Percentiles rank a stretch among this genome's conserved stretches.
These are phyloP conservation scores for Spicauda simplicius DNA, from an alignment of 2,888 invertebrate species.

Conservation along the genomic window DNA sequence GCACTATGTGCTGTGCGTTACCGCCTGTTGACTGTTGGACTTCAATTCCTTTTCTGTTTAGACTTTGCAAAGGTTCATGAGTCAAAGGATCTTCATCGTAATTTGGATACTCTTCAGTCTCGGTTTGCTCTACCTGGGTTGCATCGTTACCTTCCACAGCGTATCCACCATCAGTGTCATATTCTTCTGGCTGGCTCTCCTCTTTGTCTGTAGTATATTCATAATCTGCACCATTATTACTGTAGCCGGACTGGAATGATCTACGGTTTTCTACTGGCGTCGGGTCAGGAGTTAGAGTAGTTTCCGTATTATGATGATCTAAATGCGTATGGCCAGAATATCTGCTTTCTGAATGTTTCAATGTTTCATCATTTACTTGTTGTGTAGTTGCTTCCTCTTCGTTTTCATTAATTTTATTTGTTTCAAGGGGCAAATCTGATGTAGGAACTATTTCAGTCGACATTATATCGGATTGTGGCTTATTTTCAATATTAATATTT, in stretches of 20 bases:
- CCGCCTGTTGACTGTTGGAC: conserved; percentile 78
- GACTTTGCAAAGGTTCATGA: conserved; percentile 65
- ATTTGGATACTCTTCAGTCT: conserved; percentile 84
- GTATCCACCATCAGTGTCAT: conserved; percentile 71
- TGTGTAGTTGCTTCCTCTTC: conserved; percentile 39
- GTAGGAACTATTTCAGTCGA: neutral
- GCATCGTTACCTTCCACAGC: conserved; percentile 69
- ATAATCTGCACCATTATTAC: conserved; percentile 59
- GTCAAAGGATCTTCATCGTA: conserved; percentile 80
- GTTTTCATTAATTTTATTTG: conserved; percentile 23
- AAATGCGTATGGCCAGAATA: conserved; percentile 62
- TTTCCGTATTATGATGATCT: conserved; percentile 66
- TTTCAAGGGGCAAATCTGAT: conserved; percentile 31
- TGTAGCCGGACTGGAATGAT: conserved; percentile 64
- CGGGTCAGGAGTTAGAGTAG: conserved; percentile 47
- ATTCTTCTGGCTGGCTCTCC: conserved; percentile 66
- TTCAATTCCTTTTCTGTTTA: conserved; percentile 65
- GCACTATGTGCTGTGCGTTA: conserved; percentile 86
- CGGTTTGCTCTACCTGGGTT: conserved; percentile 72
- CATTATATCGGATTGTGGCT: neutral
- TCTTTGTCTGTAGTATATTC: conserved; percentile 73
- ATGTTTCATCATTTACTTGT: conserved; percentile 49
- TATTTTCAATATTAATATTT: conserved; percentile 55
- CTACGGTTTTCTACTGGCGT: conserved; percentile 63
- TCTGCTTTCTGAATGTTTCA: conserved; percentile 55